Evolutionary conservation across 2,888 invertebrate species (phyloP).

Genomic region (Hydroisotoma schaefferi): DNA sequence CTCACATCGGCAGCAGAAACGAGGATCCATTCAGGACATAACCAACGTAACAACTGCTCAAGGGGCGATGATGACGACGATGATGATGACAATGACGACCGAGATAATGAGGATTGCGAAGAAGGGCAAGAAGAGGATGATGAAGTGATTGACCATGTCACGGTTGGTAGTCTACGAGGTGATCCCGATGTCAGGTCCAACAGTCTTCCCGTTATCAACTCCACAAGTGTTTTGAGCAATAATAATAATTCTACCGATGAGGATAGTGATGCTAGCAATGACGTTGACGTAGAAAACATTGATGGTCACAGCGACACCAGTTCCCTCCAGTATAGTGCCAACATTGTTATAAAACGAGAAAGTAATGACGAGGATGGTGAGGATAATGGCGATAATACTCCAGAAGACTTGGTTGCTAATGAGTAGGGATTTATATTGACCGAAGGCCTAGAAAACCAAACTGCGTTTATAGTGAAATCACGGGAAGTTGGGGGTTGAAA

Average conservation of each 20-base stretch:
- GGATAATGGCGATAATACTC: background rate
- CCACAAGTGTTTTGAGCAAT: background rate
- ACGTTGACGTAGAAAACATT: slow-evolving; percentile 21
- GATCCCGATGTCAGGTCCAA: background rate
- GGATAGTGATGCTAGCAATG: slow-evolving; percentile 8
- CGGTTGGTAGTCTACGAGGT: slow-evolving; percentile 18
- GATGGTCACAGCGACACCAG: slow-evolving; percentile 15
- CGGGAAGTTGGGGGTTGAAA: too few species aligned
- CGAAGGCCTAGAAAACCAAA: too few species aligned
- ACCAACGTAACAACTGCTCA: too few species aligned
- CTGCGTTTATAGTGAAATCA: too few species aligned
- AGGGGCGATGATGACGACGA: too few species aligned
- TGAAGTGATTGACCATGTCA: slow-evolving; percentile 20
- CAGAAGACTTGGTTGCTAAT: too few species aligned
- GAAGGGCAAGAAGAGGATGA: slow-evolving; percentile 16
- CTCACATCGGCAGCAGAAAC: slow-evolving; percentile 2
- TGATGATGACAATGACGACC: background rate
- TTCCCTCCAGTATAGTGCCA: background rate
- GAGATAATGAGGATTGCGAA: slow-evolving; percentile 19
- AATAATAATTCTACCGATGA: slow-evolving; percentile 5
- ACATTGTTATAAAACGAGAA: background rate
- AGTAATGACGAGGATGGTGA: background rate
- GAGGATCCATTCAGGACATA: too few species aligned
- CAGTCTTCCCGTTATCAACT: too few species aligned
- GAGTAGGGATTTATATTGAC: too few species aligned